A percentile compares a stretch with the other conserved stretches of the same genome.
Evolutionary conservation across 1,140 invertebrate species (phyloP).

Genomic region (Araneus ventricosus): DNA sequence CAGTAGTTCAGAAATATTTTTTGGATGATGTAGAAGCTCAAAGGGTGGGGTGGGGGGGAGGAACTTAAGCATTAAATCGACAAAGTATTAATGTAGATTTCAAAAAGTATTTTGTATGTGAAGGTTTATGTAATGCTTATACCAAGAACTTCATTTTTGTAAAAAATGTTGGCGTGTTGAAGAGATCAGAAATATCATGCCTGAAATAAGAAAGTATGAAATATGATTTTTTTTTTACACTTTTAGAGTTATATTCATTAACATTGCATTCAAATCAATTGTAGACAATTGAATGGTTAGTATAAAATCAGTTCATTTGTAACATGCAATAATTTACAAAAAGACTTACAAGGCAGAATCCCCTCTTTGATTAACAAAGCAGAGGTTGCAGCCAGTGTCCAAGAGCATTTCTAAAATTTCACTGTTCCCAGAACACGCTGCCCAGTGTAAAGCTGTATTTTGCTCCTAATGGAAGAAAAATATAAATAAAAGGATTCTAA

Average conservation of each 20-base stretch:
- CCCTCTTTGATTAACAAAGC: slow-evolving; percentile 90
- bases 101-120: not conserved
- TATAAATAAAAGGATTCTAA: not conserved
- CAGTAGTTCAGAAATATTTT: no score
- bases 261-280: not conserved
- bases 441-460: slow-evolving; percentile 94
- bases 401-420: slow-evolving; percentile 88
- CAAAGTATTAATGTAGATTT: not conserved
- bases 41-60: no score
- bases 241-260: not conserved
- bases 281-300: not conserved
- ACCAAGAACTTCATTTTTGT: not conserved
- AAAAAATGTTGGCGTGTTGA: not conserved
- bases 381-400: slow-evolving; percentile 87
- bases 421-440: slow-evolving; percentile 89
- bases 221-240: not conserved
- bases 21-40: no score
- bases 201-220: no score
- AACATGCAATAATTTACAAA: no score
- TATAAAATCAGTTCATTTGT: no score
- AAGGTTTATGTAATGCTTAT: not conserved
- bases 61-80: not conserved
- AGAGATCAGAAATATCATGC: not conserved
- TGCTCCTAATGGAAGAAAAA: slow-evolving; percentile 84
- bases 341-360: slow-evolving; percentile 91